Percentiles rank a stretch among this genome's conserved stretches.
Conservation (phyloP, 2,113 vertebrate species). For the Pitta sordida region DNA sequence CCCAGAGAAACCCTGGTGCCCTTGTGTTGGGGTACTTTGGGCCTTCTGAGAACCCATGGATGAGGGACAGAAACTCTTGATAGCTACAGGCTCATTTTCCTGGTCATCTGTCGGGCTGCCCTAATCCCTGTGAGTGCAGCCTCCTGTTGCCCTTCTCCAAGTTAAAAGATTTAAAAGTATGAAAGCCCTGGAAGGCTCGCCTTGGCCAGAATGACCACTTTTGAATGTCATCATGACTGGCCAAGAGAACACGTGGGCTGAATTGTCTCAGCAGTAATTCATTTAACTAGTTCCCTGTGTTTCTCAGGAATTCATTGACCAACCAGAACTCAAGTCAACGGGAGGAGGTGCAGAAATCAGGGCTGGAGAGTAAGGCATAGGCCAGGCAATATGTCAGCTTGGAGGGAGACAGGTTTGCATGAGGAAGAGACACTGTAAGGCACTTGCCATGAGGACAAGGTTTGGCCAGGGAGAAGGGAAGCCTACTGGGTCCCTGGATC, state of each 20-base stretch:
- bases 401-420: fast-evolving
- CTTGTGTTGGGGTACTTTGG: not conserved
- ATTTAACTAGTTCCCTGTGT: not conserved
- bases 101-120: not conserved
- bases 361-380: not conserved
- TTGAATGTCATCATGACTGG: not conserved
- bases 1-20: not conserved
- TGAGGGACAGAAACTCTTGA: not conserved
- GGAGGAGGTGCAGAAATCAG: not conserved
- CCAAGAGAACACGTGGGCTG: not conserved
- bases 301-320: not conserved
- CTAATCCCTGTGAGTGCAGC: not conserved
- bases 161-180: not conserved
- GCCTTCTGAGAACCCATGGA: not conserved
- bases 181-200: not conserved
- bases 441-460: not conserved
- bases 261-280: not conserved
- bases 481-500: not conserved
- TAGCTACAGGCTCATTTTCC: not conserved
- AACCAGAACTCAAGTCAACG: not conserved
- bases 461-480: not conserved
- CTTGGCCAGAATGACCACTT: not conserved
- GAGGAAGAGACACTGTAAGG: not conserved
- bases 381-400: not conserved
- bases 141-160: not conserved